phyloP scores from a whole-genome alignment of 2,888 invertebrate genomes.

The Tiliacea citrago region DNA sequence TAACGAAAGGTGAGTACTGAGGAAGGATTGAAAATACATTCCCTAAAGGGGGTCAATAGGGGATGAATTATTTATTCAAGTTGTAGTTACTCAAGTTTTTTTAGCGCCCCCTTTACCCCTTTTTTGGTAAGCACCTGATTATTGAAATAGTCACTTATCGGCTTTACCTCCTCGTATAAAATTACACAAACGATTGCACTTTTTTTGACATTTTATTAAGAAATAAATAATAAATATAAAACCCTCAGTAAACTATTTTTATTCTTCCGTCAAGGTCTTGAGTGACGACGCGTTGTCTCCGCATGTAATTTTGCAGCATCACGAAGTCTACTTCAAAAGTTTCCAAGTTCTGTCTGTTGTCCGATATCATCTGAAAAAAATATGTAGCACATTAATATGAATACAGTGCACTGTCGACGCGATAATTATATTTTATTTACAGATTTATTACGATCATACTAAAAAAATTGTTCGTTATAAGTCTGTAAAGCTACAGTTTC shows the following conservation, averaged over 20 bases:
- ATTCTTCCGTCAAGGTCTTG: conserved; percentile 91
- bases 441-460: too few species aligned
- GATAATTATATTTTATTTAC: too few species aligned
- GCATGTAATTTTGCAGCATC: conserved; percentile 88
- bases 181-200: background rate
- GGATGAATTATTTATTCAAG: too few species aligned
- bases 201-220: conserved; percentile 17
- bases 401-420: background rate
- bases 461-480: too few species aligned
- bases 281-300: conserved; percentile 85
- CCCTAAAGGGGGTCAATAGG: too few species aligned
- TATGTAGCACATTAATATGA: background rate
- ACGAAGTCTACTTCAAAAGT: conserved; percentile 90
- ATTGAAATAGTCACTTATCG: background rate
- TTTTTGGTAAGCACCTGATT: background rate
- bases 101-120: background rate
- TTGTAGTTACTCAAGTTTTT: background rate
- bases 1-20: background rate
- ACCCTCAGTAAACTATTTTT: conserved; percentile 79
- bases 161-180: background rate
- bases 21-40: too few species aligned
- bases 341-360: conserved; percentile 87
- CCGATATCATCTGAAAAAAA: conserved; percentile 83
- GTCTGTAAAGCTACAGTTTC: too few species aligned
- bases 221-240: background rate